Base-by-base conservation (phyloP, 2,797 vertebrate genomes). In the Myripristis jacobus region DNA sequence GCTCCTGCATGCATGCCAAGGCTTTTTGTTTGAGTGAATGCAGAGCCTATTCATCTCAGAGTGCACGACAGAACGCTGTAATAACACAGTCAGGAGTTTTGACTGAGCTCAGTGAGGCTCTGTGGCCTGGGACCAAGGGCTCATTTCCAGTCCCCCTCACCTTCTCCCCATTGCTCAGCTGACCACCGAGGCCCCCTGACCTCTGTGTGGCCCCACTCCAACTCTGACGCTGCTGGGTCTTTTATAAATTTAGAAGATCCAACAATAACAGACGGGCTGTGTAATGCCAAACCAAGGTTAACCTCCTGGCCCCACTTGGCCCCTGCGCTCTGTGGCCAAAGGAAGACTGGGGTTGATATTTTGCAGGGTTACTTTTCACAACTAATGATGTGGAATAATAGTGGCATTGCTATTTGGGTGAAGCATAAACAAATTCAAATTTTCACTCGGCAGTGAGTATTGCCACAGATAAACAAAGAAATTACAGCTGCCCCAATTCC, bases 401-500 rank as follows among this genome's bases (percentile, higher is more conserved):
- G 81, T 70, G 62, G 72, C 69, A 74, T 84, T 74, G 69, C 71
- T 66, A 34, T 67, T 66, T 18, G 16, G 66, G 81, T 61, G 58
- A 85, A 69, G 76, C 73, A 61, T 79, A 69, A 59, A 72, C 67
- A 81, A 71, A 79, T 87, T 84, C 75, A n/a, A n/a, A 75, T 78
- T 85, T 89, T 70, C 81, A 19, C 77, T 74, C 44, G 9, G 71
- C 77, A 58, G 69, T 73, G 73, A 73, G 87, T 80, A 83, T 79
- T 85, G 71, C 68, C 58, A 79, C 66, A 73, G 62, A 78, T 77
- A 91, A 86, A 85, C 82, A 89, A 90, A 87, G 81, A 90, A 81
- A 90, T 91, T 88, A 89, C 78, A 86, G 84, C 88, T 91, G 90
- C 85, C 87, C 89, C 84, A 91, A 43, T 92, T 91, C 83, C 73